These are phyloP conservation scores for Lipophrys pholis DNA, from an alignment of 2,113 vertebrate species.

Conservation along the genomic window DNA sequence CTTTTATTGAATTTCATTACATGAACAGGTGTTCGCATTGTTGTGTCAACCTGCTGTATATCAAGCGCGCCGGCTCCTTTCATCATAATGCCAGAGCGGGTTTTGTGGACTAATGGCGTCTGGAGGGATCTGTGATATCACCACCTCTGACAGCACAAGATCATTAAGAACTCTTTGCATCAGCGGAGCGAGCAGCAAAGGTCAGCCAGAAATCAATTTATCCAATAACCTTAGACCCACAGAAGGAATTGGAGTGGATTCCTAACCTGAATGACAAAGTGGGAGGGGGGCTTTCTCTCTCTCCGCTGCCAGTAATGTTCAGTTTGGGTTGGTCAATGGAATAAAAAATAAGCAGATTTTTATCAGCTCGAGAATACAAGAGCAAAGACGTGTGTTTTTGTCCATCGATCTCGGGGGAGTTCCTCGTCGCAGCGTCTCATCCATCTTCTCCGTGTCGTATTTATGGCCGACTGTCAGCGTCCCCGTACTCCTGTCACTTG, in stretches of 20 bases:
- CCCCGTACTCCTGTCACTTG: slow-evolving; percentile 32
- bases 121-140: slow-evolving; percentile 67
- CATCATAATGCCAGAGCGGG: slow-evolving; percentile 40
- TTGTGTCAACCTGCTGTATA: slow-evolving; percentile 30
- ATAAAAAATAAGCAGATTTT: too few relatives aligned
- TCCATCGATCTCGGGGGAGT: slow-evolving; percentile 17
- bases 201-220: slow-evolving; percentile 76
- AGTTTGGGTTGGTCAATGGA: background rate
- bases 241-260: slow-evolving; percentile 22
- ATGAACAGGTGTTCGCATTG: slow-evolving; percentile 54
- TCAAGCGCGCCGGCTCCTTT: slow-evolving; percentile 23
- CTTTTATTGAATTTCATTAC: slow-evolving; percentile 15
- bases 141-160: slow-evolving; percentile 81
- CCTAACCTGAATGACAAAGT: slow-evolving; percentile 46
- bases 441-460: slow-evolving; percentile 20
- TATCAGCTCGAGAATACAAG: too few relatives aligned
- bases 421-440: background rate
- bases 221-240: slow-evolving; percentile 53
- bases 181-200: slow-evolving; percentile 61
- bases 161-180: slow-evolving; percentile 76
- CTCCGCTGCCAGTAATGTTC: slow-evolving; percentile 16
- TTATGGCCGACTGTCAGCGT: slow-evolving; percentile 19
- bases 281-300: slow-evolving; percentile 14
- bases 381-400: background rate
- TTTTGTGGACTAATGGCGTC: slow-evolving; percentile 50